Evolutionary conservation across 2,797 vertebrate genomes (phyloP), one percentile per base, ranked within the genome.

Genomic region (Anniella stebbinsi): DNA sequence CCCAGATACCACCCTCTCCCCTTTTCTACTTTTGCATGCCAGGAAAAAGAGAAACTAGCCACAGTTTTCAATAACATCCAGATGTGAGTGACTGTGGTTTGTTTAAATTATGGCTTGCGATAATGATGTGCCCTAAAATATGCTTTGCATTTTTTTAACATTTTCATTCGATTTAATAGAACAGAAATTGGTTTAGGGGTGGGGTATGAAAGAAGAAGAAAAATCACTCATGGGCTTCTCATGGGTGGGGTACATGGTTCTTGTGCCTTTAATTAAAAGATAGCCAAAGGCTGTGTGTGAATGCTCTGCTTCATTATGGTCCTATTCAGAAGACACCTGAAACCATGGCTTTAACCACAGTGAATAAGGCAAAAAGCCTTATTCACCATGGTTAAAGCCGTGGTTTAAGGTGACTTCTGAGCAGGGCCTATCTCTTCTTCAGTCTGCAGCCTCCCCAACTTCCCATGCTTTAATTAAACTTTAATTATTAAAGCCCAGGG

Each of bases 81-180:
- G 33, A 73, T 18, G 28, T 45, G 51, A 21, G n/a, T 17, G 15
- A 38, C 7, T 86, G 7, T 86, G 7, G 12, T 73, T 86, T 86
- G 48, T 85, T 85, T 85, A 83, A 66, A 83, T 67, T 75, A 75
- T 63, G 23, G 60, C 41, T 67, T 67, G 60, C 45, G 28, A 15
- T 30, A 83, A 38, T 33, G 28, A 17, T 83, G 25, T 67, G 25
- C 36, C 51, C 60, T 33, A 67, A 33, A 80, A 67, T 67, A 15
- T 41, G 41, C 67, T 67, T 41, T 25, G 41, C 6, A 41, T 63
- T 30, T 67, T 83, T 45, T 67, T 41, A 30, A 13, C 25, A 41
- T 83, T 83, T n/a, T 83, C 41, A 84, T 33, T 84, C 57, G 66
- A 25, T 82, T 82, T 63, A 38, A 38, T 66, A 82, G 36, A 66